Evolutionary conservation across 2,888 invertebrate genomes (phyloP).

Genomic region (Lepidocyrtinus sp.): DNA sequence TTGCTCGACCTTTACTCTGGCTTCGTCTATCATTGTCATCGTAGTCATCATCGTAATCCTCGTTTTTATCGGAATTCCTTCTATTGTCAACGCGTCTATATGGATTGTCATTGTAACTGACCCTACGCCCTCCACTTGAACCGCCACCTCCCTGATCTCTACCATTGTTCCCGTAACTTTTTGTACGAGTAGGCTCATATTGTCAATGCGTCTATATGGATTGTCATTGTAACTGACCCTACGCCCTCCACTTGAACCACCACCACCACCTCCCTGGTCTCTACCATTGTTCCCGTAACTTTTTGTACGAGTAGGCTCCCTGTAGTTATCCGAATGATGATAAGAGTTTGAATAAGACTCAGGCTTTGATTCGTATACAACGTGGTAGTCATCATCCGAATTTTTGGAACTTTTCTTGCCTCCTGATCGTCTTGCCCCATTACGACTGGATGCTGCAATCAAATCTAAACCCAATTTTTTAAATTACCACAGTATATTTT

Average conservation of each 20-base stretch:
- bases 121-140: conserved; percentile 19
- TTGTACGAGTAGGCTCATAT: conserved; percentile 11
- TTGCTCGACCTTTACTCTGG: background rate
- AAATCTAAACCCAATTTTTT: too few relatives aligned
- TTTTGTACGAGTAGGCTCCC: conserved; percentile 10
- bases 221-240: background rate
- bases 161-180: conserved; percentile 25
- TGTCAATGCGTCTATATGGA: conserved; percentile 17
- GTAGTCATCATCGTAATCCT: conserved; percentile 45
- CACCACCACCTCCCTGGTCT: conserved; percentile 3
- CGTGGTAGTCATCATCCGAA: conserved; percentile 49
- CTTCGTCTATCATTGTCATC: conserved; percentile 37
- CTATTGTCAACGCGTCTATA: conserved; percentile 8
- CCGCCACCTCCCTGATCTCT: background rate
- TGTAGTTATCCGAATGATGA: conserved; percentile 39
- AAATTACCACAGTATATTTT: too few relatives aligned
- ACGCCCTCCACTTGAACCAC: conserved; percentile 17
- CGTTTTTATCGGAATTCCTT: background rate
- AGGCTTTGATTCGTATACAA: conserved; percentile 51
- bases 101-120: conserved; percentile 1
- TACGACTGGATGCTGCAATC: conserved; percentile 29
- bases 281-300: conserved; percentile 27
- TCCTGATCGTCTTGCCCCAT: conserved; percentile 25
- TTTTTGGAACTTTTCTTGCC: conserved; percentile 40
- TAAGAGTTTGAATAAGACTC: conserved; percentile 42